Evolutionary conservation across 2,113 vertebrate genomes (phyloP), one percentile per base, ranked within the genome.

Genomic region (Austrofundulus limnaeus): DNA sequence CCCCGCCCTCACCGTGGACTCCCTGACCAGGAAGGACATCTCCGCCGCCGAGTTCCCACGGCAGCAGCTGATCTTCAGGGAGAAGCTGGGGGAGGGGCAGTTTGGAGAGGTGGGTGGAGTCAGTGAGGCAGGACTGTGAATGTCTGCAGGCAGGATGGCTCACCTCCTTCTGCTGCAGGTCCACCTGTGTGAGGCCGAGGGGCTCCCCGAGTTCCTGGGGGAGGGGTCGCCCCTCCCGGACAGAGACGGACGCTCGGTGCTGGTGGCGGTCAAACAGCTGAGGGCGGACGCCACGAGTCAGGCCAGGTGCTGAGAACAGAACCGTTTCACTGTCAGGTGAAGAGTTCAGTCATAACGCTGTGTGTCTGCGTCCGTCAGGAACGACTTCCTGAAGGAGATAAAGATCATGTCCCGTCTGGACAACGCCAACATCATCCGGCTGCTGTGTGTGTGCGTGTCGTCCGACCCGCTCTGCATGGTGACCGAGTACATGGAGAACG

Each of bases 341-440:
- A 21, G 19, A 20, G 4, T n/a, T n/a, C n/a, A n/a, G n/a, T n/a
- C n/a, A n/a, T n/a, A n/a, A n/a, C n/a, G n/a, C n/a, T n/a, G n/a
- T n/a, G 6, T 42, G 21, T 45, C 0, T 20, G 7, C 8, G 0
- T 28, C 19, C 16, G 0, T 39, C 65, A 95, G 94, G 77, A 94
- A 94, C 16, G 93, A 95, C 86, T 95, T 95, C 82, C 84, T 95
- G 77, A 95, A 95, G 81, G 94, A 95, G 70, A 94, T 95, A 49
- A 95, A 95, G 89, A 94, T 95, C 81, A 95, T 95, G 93, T 94
- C 93, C 0, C 90, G 94, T 0, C 90, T 95, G 54, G 94, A 94
- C 56, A 89, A 94, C 85, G 91, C 93, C 0, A 95, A 95, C 87
- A 94, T 95, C 87, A 94, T 95, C 86, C 91, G 91, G n/a, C 87